Evolutionary conservation across 1,140 invertebrate species (phyloP).

Genomic region (Eumeta japonica): DNA sequence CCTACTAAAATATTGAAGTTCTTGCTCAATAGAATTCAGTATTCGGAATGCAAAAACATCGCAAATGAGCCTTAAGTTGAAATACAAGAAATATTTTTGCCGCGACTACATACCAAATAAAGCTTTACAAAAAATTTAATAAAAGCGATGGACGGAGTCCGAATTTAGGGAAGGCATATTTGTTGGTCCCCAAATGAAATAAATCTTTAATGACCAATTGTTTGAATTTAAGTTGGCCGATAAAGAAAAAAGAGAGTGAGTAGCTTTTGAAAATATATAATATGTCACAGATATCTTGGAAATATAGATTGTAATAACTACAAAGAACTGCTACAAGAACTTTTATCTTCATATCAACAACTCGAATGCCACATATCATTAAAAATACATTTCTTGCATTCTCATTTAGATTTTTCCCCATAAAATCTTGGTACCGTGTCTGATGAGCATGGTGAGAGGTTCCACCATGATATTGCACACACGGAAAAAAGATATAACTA

Average conservation of each 20-base stretch:
- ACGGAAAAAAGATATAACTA: slow-evolving; percentile 22
- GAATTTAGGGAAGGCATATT: not conserved
- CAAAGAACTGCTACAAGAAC: not conserved
- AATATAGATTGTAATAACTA: not conserved
- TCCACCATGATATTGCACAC: slow-evolving; percentile 22
- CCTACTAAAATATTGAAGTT: too few relatives aligned
- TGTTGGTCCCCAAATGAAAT: not conserved
- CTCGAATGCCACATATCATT: not conserved
- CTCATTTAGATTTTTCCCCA: slow-evolving; percentile 17
- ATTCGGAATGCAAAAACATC: too few relatives aligned
- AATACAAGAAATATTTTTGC: too few relatives aligned
- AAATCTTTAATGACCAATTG: not conserved
- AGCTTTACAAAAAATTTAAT: too few relatives aligned
- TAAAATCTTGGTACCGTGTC: slow-evolving; percentile 19
- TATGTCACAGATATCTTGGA: too few relatives aligned
- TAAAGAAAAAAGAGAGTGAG: too few relatives aligned
- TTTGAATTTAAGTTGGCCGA: not conserved
- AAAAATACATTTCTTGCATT: not conserved
- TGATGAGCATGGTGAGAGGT: slow-evolving; percentile 23
- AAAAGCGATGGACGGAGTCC: too few relatives aligned
- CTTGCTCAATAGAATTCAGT: too few relatives aligned
- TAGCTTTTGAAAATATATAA: too few relatives aligned
- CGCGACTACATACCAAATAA: too few relatives aligned
- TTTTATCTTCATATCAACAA: not conserved
- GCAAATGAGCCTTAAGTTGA: too few relatives aligned